Evolutionary conservation across 2,888 invertebrate genomes (phyloP), one percentile per base, ranked within the genome.

Genomic region (Standfussiana lucernea): DNA sequence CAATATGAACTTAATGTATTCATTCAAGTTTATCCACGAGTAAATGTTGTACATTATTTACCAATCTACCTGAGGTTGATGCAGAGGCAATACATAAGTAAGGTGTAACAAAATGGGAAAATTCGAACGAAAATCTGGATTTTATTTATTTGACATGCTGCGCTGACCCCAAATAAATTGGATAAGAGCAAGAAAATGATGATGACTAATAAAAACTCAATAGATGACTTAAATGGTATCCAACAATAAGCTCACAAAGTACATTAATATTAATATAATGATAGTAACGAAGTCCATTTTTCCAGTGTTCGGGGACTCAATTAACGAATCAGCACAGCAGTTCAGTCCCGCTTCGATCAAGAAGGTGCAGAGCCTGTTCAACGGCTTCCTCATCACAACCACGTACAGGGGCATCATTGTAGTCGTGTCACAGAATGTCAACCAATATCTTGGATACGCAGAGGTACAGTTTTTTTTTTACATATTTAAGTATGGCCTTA

Each of bases 381-480:
- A 98, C 87, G 98, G 98, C 15, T 99, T 99, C 93, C 95, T 99
- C 84, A 94, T 99, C 79, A 98, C 99, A 18, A 95, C 98, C 45
- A 98, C 98, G 0, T 97, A 98, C 81, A 97, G 97, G 79, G 99
- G 99, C 21, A 98, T 98, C 93, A 98, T 99, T 79, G 97, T 99
- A 50, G 98, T 98, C 90, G 98, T 98, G 61, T 98, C 99, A 24
- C 97, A 98, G 72, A 98, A 98, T 86, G 97, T 99, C 32, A 98
- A 98, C 91, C 97, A 98, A 88, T 97, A 98, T 88, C 97, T 99
- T 82, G 99, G 99, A 78, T 98, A 99, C 93, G 98, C 89, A 93
- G 99, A 93, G 98, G 98, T 96, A 64, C 21, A 64, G 37, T 13
- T 62, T 24, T 61, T 11, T 61, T 24, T 61, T 32, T 3, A n/a